Conservation (phyloP, 2,797 vertebrate species). For the Sebastes steindachneri region DNA sequence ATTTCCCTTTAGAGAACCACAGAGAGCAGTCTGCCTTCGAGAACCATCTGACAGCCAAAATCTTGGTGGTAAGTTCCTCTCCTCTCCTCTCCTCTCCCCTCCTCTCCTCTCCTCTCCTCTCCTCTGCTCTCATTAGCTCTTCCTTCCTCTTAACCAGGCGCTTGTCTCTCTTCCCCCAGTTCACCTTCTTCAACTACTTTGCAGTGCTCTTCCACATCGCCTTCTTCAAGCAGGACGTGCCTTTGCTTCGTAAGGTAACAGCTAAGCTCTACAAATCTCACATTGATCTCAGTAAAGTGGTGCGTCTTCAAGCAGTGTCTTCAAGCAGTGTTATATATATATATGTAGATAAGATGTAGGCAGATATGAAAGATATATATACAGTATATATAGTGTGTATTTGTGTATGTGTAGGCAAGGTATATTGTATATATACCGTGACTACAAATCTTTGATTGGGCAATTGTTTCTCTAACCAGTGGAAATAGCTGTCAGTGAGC, state of each 20-base stretch:
- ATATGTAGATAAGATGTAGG: too few relatives aligned
- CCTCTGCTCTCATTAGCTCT: neutral
- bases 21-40: slow-evolving; percentile 84
- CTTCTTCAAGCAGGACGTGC: slow-evolving; percentile 85
- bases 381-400: too few relatives aligned
- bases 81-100: too few relatives aligned
- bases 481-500: neutral
- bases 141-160: neutral
- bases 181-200: slow-evolving; percentile 89
- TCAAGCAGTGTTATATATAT: neutral
- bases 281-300: neutral
- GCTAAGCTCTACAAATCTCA: too few relatives aligned
- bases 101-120: neutral
- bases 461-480: too few relatives aligned
- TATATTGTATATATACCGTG: too few relatives aligned
- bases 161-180: slow-evolving; percentile 70
- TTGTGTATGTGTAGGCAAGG: too few relatives aligned
- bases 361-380: too few relatives aligned
- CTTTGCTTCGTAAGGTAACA: slow-evolving; percentile 85
- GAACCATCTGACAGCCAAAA: slow-evolving; percentile 85
- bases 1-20: slow-evolving; percentile 82
- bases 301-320: neutral
- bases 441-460: too few relatives aligned
- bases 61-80: slow-evolving; percentile 82
- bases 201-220: slow-evolving; percentile 88